These are phyloP conservation scores for Ophraella communa DNA, from an alignment of 2,888 invertebrate species.

Conservation along the genomic window DNA sequence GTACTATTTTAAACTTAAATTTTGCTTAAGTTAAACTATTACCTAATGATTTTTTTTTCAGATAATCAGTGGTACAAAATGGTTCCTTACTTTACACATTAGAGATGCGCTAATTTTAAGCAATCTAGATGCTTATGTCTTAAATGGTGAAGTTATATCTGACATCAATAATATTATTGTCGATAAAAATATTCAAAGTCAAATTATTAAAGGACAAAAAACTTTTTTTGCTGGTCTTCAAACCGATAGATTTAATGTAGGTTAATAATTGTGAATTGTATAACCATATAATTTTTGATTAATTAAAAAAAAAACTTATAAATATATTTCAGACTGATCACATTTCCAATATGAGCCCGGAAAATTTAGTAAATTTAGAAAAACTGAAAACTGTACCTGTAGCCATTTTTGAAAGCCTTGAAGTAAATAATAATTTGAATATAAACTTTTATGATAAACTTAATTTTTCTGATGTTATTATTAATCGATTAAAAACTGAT, in stretches of 20 bases:
- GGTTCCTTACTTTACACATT: slow-evolving; percentile 41
- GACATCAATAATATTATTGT: slow-evolving; percentile 47
- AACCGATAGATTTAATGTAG: slow-evolving; percentile 47
- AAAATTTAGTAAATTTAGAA: slow-evolving; percentile 49
- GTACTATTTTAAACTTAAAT: slow-evolving; percentile 36
- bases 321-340: slow-evolving; percentile 34
- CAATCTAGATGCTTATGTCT: slow-evolving; percentile 37
- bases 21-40: background rate
- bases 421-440: slow-evolving; percentile 47
- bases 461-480: slow-evolving; percentile 47
- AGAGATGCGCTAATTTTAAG: slow-evolving; percentile 28
- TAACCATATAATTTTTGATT: too few relatives aligned
- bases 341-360: slow-evolving; percentile 46
- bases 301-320: background rate
- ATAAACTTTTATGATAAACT: slow-evolving; percentile 48
- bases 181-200: slow-evolving; percentile 38
- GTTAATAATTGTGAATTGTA: too few relatives aligned
- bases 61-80: slow-evolving; percentile 50
- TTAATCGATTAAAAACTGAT: slow-evolving; percentile 47
- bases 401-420: slow-evolving; percentile 49
- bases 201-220: slow-evolving; percentile 49
- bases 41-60: slow-evolving; percentile 29
- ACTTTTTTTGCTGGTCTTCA: slow-evolving; percentile 52
- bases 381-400: slow-evolving; percentile 44
- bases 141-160: slow-evolving; percentile 46